Evolutionary conservation across 2,797 vertebrate species (phyloP), one percentile per base, ranked within the genome.

Genomic region (Cynopterus sphinx): DNA sequence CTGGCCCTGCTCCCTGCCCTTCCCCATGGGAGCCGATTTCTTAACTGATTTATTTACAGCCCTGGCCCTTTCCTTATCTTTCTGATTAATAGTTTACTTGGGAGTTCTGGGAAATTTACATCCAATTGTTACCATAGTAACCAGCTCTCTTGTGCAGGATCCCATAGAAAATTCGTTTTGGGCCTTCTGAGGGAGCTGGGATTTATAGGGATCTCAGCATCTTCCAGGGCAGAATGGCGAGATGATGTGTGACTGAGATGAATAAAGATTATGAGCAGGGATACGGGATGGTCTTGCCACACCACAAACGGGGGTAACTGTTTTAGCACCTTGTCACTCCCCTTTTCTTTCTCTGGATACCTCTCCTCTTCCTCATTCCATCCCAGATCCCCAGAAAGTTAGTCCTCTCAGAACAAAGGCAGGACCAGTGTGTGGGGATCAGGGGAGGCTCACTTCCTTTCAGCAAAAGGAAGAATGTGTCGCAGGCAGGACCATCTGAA

Each of bases 11-110:
- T 51, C 84, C 22, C 33, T n/a, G 41, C 63, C 55, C 65, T 88
- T 91, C 61, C 87, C 2, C 1, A 41, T 74, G 84, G 71, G n/a
- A 92, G 41, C 68, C 0, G 0, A 31, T 91, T 95, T 94, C 65
- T 91, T 81, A 86, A 75, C 53, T 96, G 95, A 97, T 96, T 92
- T 97, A 95, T 96, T 91, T 95, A 73, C 65, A 13, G 16, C 87
- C 61, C 22, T 70, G 83, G 93, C 15, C 68, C 77, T 97, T 77
- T 95, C 86, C 91, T 95, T 91, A 71, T 95, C 81, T 93, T 90
- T 96, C 94, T 96, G 96, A 97, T 97, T 93, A 98, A 97, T 96
- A 96, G 97, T 97, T 96, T 96, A 84, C 87, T 95, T 93, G 59
- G 91, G 95, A 87, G 87, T 91, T 95, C 94, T 93, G 93, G 93